Evolutionary conservation across 2,797 vertebrate species (phyloP).

Genomic region (Peromyscus eremicus): DNA sequence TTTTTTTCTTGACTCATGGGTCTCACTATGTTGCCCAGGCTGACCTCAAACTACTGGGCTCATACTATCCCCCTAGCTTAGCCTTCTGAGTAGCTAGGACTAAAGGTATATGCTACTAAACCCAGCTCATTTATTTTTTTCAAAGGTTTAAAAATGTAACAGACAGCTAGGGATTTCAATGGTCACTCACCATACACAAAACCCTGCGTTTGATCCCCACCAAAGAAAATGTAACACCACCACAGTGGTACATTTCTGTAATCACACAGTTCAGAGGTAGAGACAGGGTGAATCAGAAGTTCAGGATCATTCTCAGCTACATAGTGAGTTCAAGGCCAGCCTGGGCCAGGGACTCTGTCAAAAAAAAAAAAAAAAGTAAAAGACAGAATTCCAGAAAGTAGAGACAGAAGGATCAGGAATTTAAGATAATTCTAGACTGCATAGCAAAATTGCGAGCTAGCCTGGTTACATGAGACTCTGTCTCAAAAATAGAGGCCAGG

Average conservation of each 20-base stretch:
- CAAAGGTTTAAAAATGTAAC: slow-evolving; percentile 38
- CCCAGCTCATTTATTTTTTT: neutral
- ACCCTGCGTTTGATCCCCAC: neutral
- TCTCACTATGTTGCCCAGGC: neutral
- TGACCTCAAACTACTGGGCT: neutral
- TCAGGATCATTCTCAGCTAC: neutral
- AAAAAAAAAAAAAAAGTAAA: neutral
- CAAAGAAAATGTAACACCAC: neutral
- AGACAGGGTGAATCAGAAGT: neutral
- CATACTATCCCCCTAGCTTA: neutral
- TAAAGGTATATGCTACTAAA: neutral
- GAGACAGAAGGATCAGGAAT: neutral
- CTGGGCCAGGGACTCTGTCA: neutral
- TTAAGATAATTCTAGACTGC: neutral
- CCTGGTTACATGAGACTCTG: neutral
- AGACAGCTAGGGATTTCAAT: neutral
- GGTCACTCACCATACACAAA: neutral
- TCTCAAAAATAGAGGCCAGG: neutral
- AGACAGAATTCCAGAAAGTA: neutral
- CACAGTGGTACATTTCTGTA: neutral
- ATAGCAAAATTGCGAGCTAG: neutral
- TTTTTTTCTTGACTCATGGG: neutral
- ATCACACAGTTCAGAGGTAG: neutral
- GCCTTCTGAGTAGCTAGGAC: neutral
- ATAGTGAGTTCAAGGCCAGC: neutral